Evolutionary conservation across 2,888 invertebrate genomes (phyloP).

Genomic region (Sinohyriopsis cumingii): DNA sequence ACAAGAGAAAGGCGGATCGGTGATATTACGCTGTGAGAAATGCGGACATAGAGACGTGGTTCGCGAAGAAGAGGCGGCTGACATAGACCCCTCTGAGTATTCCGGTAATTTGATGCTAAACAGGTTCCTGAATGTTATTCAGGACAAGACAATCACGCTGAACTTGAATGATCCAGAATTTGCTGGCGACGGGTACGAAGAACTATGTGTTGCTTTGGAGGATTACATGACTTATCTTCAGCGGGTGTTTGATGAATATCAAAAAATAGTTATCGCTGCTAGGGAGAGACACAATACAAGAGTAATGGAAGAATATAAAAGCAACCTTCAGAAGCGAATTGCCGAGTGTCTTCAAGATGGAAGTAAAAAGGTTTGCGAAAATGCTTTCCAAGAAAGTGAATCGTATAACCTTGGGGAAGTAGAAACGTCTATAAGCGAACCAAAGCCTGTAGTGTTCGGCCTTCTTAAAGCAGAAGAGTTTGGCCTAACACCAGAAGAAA

Average conservation of each 20-base stretch:
- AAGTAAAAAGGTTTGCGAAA: neutral
- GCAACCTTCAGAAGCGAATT: too few species aligned
- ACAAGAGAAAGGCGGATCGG: slow-evolving; percentile 27
- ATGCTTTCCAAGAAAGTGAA: neutral
- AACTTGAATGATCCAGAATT: slow-evolving; percentile 34
- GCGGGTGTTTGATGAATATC: slow-evolving; percentile 8
- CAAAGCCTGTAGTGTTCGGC: too few species aligned
- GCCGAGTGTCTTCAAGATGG: too few species aligned
- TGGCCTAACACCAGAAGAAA: neutral
- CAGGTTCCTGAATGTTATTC: slow-evolving; percentile 29
- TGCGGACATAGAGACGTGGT: slow-evolving; percentile 37
- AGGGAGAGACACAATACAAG: too few species aligned
- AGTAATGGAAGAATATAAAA: too few species aligned
- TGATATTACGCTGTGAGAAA: slow-evolving; percentile 33
- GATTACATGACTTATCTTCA: slow-evolving; percentile 28
- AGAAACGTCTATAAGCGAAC: too few species aligned
- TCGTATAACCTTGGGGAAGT: neutral
- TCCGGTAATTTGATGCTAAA: slow-evolving; percentile 40
- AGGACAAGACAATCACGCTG: slow-evolving; percentile 8
- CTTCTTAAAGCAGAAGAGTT: too few species aligned
- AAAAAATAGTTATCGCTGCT: too few species aligned
- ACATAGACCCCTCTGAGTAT: slow-evolving; percentile 28
- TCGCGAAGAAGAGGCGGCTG: slow-evolving; percentile 19
- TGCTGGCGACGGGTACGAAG: slow-evolving; percentile 33
- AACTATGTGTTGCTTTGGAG: slow-evolving; percentile 11